A percentile compares a stretch with the other conserved stretches of the same genome.
Evolutionary conservation across 2,797 vertebrate species (phyloP).

Genomic region (Tadarida brasiliensis): DNA sequence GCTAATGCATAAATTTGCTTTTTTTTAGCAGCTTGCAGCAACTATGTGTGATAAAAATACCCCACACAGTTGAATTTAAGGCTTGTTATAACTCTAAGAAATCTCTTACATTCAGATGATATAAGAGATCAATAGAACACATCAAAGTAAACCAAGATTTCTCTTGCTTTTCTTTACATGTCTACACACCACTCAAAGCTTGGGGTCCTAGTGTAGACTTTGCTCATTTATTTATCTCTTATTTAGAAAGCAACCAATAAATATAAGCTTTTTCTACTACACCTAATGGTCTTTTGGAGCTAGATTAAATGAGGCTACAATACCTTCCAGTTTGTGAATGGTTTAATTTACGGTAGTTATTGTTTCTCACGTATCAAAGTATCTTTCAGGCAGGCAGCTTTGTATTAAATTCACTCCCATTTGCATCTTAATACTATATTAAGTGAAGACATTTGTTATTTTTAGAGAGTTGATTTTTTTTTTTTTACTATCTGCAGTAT

Average conservation of each 20-base stretch:
- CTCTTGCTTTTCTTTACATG: conserved; percentile 37
- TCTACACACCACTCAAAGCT: neutral
- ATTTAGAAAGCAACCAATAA: conserved; percentile 57
- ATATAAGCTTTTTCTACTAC: conserved; percentile 22
- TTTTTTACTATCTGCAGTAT: neutral
- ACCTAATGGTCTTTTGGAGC: conserved; percentile 26
- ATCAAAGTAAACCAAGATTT: neutral
- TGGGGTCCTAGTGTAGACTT: neutral
- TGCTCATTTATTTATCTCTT: conserved; percentile 56
- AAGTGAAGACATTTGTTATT: conserved; percentile 47
- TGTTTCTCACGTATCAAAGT: neutral
- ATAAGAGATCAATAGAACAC: neutral
- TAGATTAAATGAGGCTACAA: conserved; percentile 57
- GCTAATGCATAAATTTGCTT: conserved; percentile 21
- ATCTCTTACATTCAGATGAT: neutral
- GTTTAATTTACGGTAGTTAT: conserved; percentile 28
- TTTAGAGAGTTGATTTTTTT: neutral
- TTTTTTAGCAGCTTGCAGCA: conserved; percentile 44
- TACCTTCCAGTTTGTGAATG: neutral
- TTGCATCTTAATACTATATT: neutral
- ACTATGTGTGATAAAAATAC: neutral
- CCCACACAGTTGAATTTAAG: neutral
- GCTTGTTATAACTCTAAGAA: conserved; percentile 17
- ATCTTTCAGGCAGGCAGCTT: neutral
- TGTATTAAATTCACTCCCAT: conserved; percentile 27